Evolutionary conservation across 1,140 invertebrate species (phyloP).

Genomic region (Oedothorax gibbosus): DNA sequence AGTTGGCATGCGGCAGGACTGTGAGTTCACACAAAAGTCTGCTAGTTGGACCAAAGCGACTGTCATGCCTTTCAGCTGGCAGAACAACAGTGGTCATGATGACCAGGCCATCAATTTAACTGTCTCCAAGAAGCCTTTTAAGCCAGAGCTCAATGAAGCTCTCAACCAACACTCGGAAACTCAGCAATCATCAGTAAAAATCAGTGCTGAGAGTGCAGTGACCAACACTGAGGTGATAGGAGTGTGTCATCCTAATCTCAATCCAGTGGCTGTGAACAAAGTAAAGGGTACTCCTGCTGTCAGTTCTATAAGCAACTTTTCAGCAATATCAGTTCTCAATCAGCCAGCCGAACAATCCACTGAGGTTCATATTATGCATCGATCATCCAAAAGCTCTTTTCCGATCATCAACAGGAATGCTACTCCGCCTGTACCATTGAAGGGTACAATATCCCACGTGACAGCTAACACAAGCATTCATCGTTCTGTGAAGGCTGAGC

Average conservation of each 20-base stretch:
- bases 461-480: conserved; percentile 52
- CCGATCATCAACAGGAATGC: conserved; percentile 47
- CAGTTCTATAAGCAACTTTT: conserved; percentile 54
- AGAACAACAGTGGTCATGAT: conserved; percentile 43
- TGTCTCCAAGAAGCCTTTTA: conserved; percentile 44
- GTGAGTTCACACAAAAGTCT: conserved; percentile 56
- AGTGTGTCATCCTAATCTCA: conserved; percentile 50
- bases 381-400: conserved; percentile 53
- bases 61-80: conserved; percentile 52
- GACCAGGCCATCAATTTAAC: conserved; percentile 58
- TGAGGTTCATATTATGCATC: conserved; percentile 34
- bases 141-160: conserved; percentile 34
- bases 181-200: conserved; percentile 4
- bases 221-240: conserved; percentile 35
- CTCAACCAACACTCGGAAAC: not conserved
- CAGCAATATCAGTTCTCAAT: conserved; percentile 51
- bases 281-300: conserved; percentile 43
- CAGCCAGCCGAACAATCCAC: conserved; percentile 51
- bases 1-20: conserved; percentile 8
- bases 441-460: conserved; percentile 55
- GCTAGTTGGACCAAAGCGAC: conserved; percentile 53
- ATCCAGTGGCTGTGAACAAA: conserved; percentile 32
- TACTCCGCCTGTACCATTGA: conserved; percentile 44
- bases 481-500: conserved; percentile 37
- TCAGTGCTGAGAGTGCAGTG: conserved; percentile 5